Base-by-base conservation (phyloP, 2,888 invertebrate species). In the Icerya purchasi region DNA sequence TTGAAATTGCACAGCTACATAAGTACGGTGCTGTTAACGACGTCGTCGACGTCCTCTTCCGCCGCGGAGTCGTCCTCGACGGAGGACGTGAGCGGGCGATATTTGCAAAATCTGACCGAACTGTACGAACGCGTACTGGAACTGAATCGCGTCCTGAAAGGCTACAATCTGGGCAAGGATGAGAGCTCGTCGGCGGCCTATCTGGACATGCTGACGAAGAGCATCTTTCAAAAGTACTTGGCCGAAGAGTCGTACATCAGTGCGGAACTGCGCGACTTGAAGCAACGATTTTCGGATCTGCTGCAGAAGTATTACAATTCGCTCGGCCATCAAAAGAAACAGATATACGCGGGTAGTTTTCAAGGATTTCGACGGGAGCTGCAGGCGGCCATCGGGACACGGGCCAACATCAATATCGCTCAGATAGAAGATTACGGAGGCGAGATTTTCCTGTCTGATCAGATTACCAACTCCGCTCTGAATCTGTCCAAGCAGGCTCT, bases 341-440 rank as follows among this genome's bases (percentile, higher is more conserved):
- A 86, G 68, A 81, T 93, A 50, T 89, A 89, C 36, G 36, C 36
- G 14, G 5, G 8, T 5, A 85, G 87, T 53, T 86, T 96, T 68
- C 90, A 92, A 73, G 97, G 96, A 69, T 75, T 97, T 22, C 79
- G 90, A 3, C 78, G 96, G 56, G 96, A 97, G 70, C 74, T 97
- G 63, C 93, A 96, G 74, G 92, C 92, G 0, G 85, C 90, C 14
- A 85, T 97, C 65, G 89, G 92, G 2, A 85, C 88, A 0, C 79
- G 89, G 59, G 85, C 91, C 0, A 93, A 92, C 70, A 88, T 93
- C 61, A 92, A 92, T 70, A 89, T 93, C 63, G 91, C 87, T 0
- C 86, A 88, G 70, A 89, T 93, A 53, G 96, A 96, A 71, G 89
- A 93, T 72, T 94, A 91, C 69, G 94, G 93, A 1, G 96, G 92